Base-by-base conservation (phyloP, 2,888 invertebrate species). In the Lochmaea capreae region DNA sequence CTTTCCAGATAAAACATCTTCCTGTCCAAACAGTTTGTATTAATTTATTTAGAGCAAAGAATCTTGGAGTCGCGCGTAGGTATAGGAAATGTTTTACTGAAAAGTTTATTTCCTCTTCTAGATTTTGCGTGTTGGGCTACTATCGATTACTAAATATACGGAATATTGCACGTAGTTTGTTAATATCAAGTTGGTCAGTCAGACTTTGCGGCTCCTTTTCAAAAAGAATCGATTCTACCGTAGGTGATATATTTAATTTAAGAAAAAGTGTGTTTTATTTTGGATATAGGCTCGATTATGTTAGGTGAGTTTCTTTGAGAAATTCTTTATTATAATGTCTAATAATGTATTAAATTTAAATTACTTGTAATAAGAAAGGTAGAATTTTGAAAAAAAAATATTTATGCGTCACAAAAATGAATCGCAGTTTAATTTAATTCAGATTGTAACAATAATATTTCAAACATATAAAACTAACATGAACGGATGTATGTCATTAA, bases 181-280 rank as follows among this genome's bases (percentile, higher is more conserved):
- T 67, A 65, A 43, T 61, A 69, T 52, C 54, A 26, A 65, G 59
- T 66, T 73, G 63, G 71, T 57, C 57, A 65, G 73, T 74, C 74
- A 75, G 75, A 75, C 77, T 65, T 61, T 3, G 33, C 67, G 77
- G 75, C 73, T 66, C 77, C 75, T 71, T 70, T 65, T 65, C 46
- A 43, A 63, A 70, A n/a, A 6, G 49, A 43, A 74, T 74, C 74
- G 70, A 74, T 71, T 42, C 2, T 54, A 16, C n/a, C n/a, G 11
- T 54, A 9, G 18, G 46, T 61, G 26, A 39, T 39, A 14, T 16
- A n/a, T n/a, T n/a, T n/a, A 14, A 39, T 33, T 39, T 58, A 58
- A 22, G 11, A 5, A n/a, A 11, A 18, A 57, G 57, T 57, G 57
- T 22, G 16, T 18, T 49, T 54, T 12, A 22, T 33, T 33, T 33